A percentile compares a stretch with the other conserved stretches of the same genome.
These are phyloP conservation scores for Halictus quadricinctus DNA, from an alignment of 2,888 invertebrate species.

Conservation along the genomic window DNA sequence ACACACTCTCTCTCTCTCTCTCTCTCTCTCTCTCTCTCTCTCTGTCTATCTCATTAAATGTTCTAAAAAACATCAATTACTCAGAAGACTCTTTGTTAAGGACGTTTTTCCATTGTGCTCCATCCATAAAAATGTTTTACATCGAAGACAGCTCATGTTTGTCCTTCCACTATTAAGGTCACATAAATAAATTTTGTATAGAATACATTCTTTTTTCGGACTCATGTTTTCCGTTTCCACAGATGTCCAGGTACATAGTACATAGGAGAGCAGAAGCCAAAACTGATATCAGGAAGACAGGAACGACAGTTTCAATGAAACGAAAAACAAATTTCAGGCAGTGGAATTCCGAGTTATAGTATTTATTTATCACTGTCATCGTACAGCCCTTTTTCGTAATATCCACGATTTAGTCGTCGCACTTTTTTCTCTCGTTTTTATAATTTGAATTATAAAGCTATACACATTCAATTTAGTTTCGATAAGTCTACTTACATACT, in stretches of 20 bases:
- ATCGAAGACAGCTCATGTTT: constrained; percentile 39
- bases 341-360: constrained; percentile 75
- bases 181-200: constrained; percentile 68
- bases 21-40: not conserved
- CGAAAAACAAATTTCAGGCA: constrained; percentile 49
- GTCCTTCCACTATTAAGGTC: constrained; percentile 57
- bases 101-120: constrained; percentile 46
- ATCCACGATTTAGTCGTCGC: constrained; percentile 77
- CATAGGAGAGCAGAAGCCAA: not conserved
- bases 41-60: constrained; percentile 29
- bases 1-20: no score
- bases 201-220: constrained; percentile 31
- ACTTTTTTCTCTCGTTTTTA: constrained; percentile 64
- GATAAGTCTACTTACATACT: constrained; percentile 79
- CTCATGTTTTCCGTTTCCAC: constrained; percentile 14
- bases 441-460: constrained; percentile 80
- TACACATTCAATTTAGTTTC: constrained; percentile 78
- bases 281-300: constrained; percentile 30
- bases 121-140: constrained; percentile 52
- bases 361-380: constrained; percentile 80
- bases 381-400: constrained; percentile 79
- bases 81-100: constrained; percentile 45
- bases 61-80: constrained; percentile 27
- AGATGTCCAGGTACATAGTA: not conserved
- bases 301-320: constrained; percentile 38